phyloP scores from a whole-genome alignment of 2,888 invertebrate species.

The Dryobota labecula region DNA sequence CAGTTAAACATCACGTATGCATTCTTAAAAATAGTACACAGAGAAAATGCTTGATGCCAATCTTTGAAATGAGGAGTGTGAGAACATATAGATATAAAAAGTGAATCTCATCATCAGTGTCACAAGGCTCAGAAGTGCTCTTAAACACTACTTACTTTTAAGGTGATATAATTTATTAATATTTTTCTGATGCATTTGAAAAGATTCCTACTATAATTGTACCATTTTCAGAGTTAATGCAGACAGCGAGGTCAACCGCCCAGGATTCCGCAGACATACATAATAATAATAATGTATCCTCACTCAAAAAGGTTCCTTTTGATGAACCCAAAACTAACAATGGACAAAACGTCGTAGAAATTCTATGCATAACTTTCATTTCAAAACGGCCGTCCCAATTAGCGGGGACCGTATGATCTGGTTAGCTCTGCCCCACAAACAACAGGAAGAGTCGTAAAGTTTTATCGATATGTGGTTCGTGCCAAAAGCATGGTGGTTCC shows the following conservation, averaged over 20 bases:
- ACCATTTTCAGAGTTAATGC: no score
- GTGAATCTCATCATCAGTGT: not conserved
- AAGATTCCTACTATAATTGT: no score
- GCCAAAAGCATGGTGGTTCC: conserved; percentile 70
- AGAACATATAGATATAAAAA: not conserved
- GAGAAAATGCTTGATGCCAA: not conserved
- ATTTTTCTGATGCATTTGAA: no score
- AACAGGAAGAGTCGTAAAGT: conserved; percentile 81
- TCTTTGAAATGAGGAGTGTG: not conserved
- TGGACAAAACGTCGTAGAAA: conserved; percentile 17
- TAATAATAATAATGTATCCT: not conserved
- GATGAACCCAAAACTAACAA: not conserved
- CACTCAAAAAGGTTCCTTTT: not conserved
- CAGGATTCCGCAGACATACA: not conserved
- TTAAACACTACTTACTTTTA: not conserved
- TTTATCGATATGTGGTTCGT: conserved; percentile 76
- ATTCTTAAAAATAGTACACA: not conserved
- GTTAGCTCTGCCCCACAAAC: conserved; percentile 73
- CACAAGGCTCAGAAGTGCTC: not conserved
- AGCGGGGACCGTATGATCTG: conserved; percentile 66
- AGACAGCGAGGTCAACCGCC: no score
- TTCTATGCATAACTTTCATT: conserved; percentile 58
- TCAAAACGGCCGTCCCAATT: conserved; percentile 63
- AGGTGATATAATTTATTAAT: no score
- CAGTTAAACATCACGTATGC: conserved; percentile 28